phyloP scores from a whole-genome alignment of 2,888 invertebrate genomes.

The Drosophila kuntzei region DNA sequence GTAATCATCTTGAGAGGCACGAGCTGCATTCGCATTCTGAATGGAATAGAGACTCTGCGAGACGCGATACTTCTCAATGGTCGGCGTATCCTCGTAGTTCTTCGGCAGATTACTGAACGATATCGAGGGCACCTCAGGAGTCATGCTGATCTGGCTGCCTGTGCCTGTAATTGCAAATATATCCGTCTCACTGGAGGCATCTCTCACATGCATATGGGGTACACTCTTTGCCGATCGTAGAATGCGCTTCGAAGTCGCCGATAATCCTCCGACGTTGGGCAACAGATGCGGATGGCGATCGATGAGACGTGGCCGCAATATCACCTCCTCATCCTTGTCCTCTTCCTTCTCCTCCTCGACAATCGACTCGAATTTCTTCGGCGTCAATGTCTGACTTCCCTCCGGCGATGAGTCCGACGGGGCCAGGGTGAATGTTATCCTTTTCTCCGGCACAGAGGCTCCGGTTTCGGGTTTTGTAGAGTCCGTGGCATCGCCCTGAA shows the following conservation, averaged over 20 bases:
- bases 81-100: constrained; percentile 85
- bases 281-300: constrained; percentile 81
- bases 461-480: constrained; percentile 30
- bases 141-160: constrained; percentile 85
- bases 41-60: constrained; percentile 85
- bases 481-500: constrained; percentile 69
- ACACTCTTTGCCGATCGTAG: constrained; percentile 84
- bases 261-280: constrained; percentile 34
- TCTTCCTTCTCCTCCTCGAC: constrained; percentile 79
- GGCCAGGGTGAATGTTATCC: constrained; percentile 82
- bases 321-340: constrained; percentile 78
- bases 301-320: constrained; percentile 82
- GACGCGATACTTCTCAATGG: constrained; percentile 85
- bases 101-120: constrained; percentile 85
- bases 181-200: constrained; percentile 84
- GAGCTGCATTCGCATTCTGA: constrained; percentile 86
- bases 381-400: constrained; percentile 78
- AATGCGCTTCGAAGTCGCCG: constrained; percentile 67
- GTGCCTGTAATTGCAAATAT: constrained; percentile 84
- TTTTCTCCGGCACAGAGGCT: constrained; percentile 67
- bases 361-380: constrained; percentile 82
- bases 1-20: constrained; percentile 86
- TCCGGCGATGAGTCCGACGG: constrained; percentile 82
- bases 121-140: constrained; percentile 86
- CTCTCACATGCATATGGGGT: constrained; percentile 83